Conservation (phyloP, 23 tunicate genomes). For the Clavelina lepadiformis region DNA sequence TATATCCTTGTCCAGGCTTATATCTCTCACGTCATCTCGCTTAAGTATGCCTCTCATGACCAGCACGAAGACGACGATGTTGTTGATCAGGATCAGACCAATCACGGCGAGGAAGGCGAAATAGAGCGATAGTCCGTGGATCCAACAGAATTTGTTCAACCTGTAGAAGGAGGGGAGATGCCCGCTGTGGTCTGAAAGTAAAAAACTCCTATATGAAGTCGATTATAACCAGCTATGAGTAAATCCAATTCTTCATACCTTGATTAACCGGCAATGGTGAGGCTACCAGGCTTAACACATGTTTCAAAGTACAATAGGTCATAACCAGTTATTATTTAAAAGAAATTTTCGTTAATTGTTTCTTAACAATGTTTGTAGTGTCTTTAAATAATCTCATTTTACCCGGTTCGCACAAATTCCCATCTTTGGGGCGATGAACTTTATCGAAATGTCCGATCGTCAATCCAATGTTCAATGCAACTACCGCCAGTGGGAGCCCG, state of each 20-base stretch:
- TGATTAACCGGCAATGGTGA: too few relatives aligned
- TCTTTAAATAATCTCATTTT: too few relatives aligned
- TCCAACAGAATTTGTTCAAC: slow-evolving; percentile 66
- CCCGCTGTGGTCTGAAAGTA: not conserved
- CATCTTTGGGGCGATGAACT: slow-evolving; percentile 1
- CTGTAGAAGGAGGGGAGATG: slow-evolving; percentile 33
- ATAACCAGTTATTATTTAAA: too few relatives aligned
- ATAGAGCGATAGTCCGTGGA: slow-evolving; percentile 46
- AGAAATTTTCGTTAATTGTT: too few relatives aligned
- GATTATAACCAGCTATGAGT: too few relatives aligned
- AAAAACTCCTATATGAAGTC: too few relatives aligned
- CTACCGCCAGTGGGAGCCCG: slow-evolving; percentile 47
- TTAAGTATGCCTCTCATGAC: slow-evolving; percentile 20
- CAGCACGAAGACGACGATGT: slow-evolving; percentile 21
- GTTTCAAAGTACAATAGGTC: too few relatives aligned
- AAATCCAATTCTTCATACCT: too few relatives aligned
- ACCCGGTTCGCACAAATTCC: slow-evolving; percentile 26
- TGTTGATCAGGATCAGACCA: slow-evolving; percentile 41
- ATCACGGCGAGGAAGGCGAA: slow-evolving; percentile 56
- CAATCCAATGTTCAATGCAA: slow-evolving; percentile 27
- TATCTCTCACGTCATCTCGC: slow-evolving; percentile 3
- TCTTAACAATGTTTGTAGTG: too few relatives aligned
- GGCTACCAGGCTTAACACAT: too few relatives aligned
- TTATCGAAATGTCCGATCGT: slow-evolving; percentile 44
- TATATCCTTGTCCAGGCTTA: too few relatives aligned